Conservation (phyloP, 2,797 vertebrate genomes). For the Lepus oiostolus region DNA sequence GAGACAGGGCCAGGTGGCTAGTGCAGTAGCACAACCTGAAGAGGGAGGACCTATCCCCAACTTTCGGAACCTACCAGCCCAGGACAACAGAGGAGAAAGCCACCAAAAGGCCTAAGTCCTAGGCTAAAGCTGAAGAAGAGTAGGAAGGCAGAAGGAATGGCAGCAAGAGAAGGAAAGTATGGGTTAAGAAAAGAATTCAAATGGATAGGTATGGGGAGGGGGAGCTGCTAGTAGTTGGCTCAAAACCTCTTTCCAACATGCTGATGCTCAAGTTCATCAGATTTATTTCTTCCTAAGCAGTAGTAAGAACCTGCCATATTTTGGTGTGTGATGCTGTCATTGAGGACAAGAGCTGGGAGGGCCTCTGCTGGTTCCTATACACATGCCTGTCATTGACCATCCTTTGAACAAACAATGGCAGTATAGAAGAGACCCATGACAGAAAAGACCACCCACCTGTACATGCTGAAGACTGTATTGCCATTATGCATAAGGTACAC, state of each 20-base stretch:
- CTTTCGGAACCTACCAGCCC: neutral
- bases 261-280: neutral
- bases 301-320: neutral
- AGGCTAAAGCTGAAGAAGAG: neutral
- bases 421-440: accelerated
- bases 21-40: no score
- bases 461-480: slow-evolving; percentile 92
- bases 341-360: neutral
- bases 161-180: neutral
- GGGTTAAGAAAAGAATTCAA: neutral
- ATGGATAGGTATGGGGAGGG: neutral
- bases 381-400: neutral
- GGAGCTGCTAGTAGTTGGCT: neutral
- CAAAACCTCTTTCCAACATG: neutral
- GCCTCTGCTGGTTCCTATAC: neutral
- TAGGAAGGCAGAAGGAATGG: neutral
- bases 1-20: neutral
- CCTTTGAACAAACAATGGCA: neutral
- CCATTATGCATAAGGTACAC: slow-evolving; percentile 93
- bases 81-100: neutral
- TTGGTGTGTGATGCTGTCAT: neutral
- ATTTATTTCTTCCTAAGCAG: neutral
- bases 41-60: no score
- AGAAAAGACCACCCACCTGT: slow-evolving; percentile 86
- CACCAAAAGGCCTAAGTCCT: neutral